Conservation (phyloP, 2,113 vertebrate genomes). For the Vicugna pacos region DNA sequence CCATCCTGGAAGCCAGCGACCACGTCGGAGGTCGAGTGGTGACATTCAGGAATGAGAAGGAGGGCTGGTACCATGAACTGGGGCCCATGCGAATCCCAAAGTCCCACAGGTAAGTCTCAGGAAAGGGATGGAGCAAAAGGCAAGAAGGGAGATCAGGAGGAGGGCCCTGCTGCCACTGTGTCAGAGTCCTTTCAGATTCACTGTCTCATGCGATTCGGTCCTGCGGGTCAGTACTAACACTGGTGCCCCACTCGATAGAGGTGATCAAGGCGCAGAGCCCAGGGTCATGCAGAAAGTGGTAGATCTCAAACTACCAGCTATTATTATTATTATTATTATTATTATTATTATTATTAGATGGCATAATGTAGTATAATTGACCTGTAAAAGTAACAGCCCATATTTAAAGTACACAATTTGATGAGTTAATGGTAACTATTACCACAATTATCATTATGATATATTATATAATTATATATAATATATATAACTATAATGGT, state of each 20-base stretch:
- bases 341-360: too few relatives aligned
- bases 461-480: too few relatives aligned
- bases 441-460: too few relatives aligned
- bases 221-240: background rate
- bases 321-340: too few relatives aligned
- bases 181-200: background rate
- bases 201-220: background rate
- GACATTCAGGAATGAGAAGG: slow-evolving; percentile 86
- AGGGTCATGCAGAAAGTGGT: background rate
- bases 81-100: slow-evolving; percentile 90
- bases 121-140: background rate
- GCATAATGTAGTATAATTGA: background rate
- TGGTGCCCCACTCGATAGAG: background rate
- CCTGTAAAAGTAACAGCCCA: background rate
- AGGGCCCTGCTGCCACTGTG: too few relatives aligned
- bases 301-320: background rate
- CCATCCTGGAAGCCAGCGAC: slow-evolving; percentile 88
- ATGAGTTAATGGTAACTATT: background rate
- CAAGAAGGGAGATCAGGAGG: background rate
- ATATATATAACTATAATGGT: too few relatives aligned
- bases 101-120: slow-evolving; percentile 85
- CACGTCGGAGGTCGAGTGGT: slow-evolving; percentile 86
- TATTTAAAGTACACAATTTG: background rate
- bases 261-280: background rate
- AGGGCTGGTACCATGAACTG: slow-evolving; percentile 89